Base-by-base conservation (phyloP, 2,797 vertebrate species). In the Phalanger gymnotis region DNA sequence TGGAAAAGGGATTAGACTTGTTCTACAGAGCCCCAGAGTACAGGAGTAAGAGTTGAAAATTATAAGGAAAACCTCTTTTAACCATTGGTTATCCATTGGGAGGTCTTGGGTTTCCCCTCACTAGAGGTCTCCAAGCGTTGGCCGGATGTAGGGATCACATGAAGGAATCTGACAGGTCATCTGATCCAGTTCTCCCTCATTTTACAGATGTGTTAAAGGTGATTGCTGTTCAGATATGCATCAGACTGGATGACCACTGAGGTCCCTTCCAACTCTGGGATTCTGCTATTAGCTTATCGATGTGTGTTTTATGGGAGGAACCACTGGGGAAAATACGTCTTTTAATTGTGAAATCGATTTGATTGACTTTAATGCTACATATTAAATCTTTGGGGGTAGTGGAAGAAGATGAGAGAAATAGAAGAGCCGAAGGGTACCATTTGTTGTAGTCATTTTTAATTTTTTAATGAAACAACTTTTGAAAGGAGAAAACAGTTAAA, bases 391-490 rank as follows among this genome's bases (percentile, higher is more conserved):
- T 57, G 25, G 30, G 1, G 6, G 91, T 3, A 53, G 73, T 90
- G 56, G 55, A 53, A 56, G 47, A 81, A 91, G 0, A n/a, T 27
- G 47, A 91, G 57, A 56, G 22, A 51, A 30, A 91, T 73, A 53
- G 52, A 53, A 93, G 58, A 94, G 9, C 90, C 55, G 51, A 54
- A 94, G 97, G 95, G 12, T n/a, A 40, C 56, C 10, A 12, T 95
- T 28, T 87, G 19, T 52, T 73, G 13, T n/a, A 51, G 96, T 52
- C 61, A 91, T 81, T 92, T 94, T 61, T 92, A 53, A 31, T 66
- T 90, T 96, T 93, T 91, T 96, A 96, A 96, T 96, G 95, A 96
- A 55, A 91, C 53, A 53, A n/a, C 81, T 92, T 95, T 61, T 40
- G 19, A 81, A 40, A 93, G 87, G n/a, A 73, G 19, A 81, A 81